Base-by-base conservation (phyloP, 2,113 vertebrate genomes). In the Megalops atlanticus region DNA sequence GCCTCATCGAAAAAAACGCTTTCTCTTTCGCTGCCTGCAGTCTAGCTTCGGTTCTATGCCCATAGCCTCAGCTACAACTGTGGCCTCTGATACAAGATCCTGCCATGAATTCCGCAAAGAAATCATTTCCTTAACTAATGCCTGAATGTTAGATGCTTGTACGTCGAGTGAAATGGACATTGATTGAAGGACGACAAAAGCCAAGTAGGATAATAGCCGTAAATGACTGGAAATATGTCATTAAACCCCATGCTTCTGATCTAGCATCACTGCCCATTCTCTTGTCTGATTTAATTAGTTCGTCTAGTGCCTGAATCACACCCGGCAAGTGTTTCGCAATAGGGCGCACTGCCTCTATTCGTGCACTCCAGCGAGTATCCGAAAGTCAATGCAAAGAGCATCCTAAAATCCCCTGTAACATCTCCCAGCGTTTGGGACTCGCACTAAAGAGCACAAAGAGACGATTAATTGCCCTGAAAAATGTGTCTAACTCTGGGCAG, bases 391-490 rank as follows among this genome's bases (percentile, higher is more conserved):
- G 79, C 45, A 80, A 47, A 49, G 40, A 80, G 36, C 79, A 80
- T 16, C 79, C 41, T 41, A 47, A 73, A 38, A 49, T 38, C 33
- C 43, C 24, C n/a, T 52, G 64, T 74, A 80, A 74, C 15, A 73
- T 35, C 16, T 47, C 80, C 81, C 74, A 77, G 43, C 81, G 1
- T n/a, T 82, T 18, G 16, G 75, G 43, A 35, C 81, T 77, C 2
- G 4, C 31, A 82, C 81, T 77, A 41, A 72, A 71, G n/a, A 78
- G 76, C 36, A 54, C 49, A 39, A 78, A 72, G 2, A 82, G 41
- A 33, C 47, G 27, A 76, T 84, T 79, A 14, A 84, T 74, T n/a
- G 24, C 70, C 39, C 83, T 64, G 72, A 84, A 84, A 35, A 78
- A 84, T n/a, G n/a, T 43, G 33, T 49, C n/a, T 79, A 45, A 43